Evolutionary conservation across 2,888 invertebrate species (phyloP), one percentile per base, ranked within the genome.

Genomic region (Thera britannica): DNA sequence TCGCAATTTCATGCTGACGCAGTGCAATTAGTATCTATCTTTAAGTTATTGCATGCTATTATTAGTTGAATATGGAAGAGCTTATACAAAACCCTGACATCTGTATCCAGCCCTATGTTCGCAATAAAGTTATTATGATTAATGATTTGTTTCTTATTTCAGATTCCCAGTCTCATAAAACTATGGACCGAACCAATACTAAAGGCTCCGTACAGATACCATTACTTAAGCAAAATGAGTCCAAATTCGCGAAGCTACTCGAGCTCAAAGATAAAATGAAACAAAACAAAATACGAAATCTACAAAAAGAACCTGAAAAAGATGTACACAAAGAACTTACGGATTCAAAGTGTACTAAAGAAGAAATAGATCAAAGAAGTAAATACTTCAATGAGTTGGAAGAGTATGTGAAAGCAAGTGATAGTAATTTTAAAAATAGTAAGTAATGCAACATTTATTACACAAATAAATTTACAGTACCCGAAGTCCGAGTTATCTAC

Each of bases 101-200:
- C 1, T 23, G 23, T 23, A 23, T 1, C 23, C 23, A 23, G 23
- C 0, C 23, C 23, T 23, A 23, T 23, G 23, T 23, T 23, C 23
- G 23, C 23, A 23, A 23, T 23, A 23, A 23, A 23, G 23, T 23
- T 23, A 23, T 23, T 23, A 23, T 23, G 23, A 23, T 23, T 23
- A 23, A 23, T 23, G 23, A 23, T 23, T 23, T 23, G 34, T 51
- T 51, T 51, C 23, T 2, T 51, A 51, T 51, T 51, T 6, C 51
- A 51, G 51, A 12, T 23, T 12, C 51, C 5, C 4, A 6, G 2
- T 7, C 58, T 0, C 48, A 55, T 2, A 59, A 34, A 55, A 11
- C 67, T 5, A 49, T 59, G 2, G 62, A 62, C 6, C 58, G 67
- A 2, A 62, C 67, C 8, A 67, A 58, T 11, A 49, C 23, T 23